These are phyloP conservation scores for Choristoneura rosaceana DNA, from an alignment of 2,888 invertebrate genomes.

Conservation along the genomic window DNA sequence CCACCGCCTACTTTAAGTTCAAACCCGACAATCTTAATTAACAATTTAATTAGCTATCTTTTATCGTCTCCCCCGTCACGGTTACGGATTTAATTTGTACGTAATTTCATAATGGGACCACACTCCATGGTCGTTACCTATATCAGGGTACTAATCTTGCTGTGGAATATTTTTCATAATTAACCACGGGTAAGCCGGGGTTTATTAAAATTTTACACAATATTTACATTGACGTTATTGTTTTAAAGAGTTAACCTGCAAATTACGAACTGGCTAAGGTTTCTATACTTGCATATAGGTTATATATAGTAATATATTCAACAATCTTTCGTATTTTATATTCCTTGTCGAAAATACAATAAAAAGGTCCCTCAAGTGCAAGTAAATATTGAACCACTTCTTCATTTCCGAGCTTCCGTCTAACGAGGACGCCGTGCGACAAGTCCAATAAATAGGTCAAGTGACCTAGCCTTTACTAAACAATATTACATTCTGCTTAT, in stretches of 20 bases:
- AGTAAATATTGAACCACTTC: slow-evolving; percentile 67
- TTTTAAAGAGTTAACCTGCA: slow-evolving; percentile 2
- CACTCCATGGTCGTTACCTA: slow-evolving; percentile 48
- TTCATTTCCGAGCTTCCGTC: slow-evolving; percentile 67
- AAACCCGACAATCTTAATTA: slow-evolving; percentile 63
- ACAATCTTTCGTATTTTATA: slow-evolving; percentile 1
- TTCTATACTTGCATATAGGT: background rate
- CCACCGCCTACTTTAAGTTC: slow-evolving; percentile 46
- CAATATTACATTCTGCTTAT: slow-evolving; percentile 45
- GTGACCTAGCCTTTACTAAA: slow-evolving; percentile 76
- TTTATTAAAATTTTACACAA: slow-evolving; percentile 11
- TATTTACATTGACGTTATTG: slow-evolving; percentile 23
- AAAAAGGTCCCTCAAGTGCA: slow-evolving; percentile 33
- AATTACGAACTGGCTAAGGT: background rate
- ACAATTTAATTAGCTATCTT: slow-evolving; percentile 69
- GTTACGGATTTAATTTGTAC: slow-evolving; percentile 64
- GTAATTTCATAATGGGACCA: slow-evolving; percentile 54
- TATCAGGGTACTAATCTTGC: slow-evolving; percentile 25
- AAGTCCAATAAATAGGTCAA: slow-evolving; percentile 81
- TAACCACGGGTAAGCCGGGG: slow-evolving; percentile 14
- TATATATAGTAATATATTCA: background rate
- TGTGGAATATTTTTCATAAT: slow-evolving; percentile 38
- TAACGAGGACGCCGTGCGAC: slow-evolving; percentile 67
- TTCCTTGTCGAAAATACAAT: slow-evolving; percentile 35
- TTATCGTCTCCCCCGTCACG: slow-evolving; percentile 68